Base-by-base conservation (phyloP, 1,140 invertebrate species). In the Aleiodes sp. region DNA sequence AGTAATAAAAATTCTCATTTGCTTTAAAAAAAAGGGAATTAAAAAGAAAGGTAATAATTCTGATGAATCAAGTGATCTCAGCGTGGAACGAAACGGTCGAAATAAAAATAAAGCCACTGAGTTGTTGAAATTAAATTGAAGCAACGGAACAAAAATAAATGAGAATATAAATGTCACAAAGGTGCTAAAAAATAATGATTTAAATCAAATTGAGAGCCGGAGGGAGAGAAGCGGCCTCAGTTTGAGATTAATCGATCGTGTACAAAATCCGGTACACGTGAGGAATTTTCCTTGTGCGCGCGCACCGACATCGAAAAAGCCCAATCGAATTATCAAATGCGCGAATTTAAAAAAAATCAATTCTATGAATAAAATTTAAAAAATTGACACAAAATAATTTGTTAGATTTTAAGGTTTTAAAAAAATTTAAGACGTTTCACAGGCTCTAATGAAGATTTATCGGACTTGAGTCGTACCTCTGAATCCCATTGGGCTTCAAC, bases 161-260 rank as follows among this genome's bases (percentile, higher is more conserved):
- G 39, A 16, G 26, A 28, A 56, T 56, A 65, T 19, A 33, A 65
- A 65, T 37, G 63, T 46, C 29, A 12, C 19, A 35, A 46, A 65
- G 39, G 39, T 52, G 63, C 39, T 43, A 33, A 65, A 28, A n/a
- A 43, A 29, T 46, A 4, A 31, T 65, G 63, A 56, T 59, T 14
- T 26, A 33, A 29, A 46, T 33, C 28, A 37, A 29, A 46, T 29
- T 39, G 43, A 21, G 26, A 37, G 33, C 33, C 14, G 9, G 9
- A 33, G 16, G n/a, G 24, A 33, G 16, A 9, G 29, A 12, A 14
- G 24, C 19, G 37, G 60, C 35, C 21, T 33, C 31, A 10, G 35
- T 39, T 62, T 39, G 4, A 62, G 60, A 62, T 35, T 65, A 56
- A 33, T 65, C 26, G 28, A 66, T 56, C 6, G 43, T 46, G 19